A percentile compares a stretch with the other conserved stretches of the same genome.
Conservation (phyloP, 2,888 invertebrate genomes). For the Lagria hirta region DNA sequence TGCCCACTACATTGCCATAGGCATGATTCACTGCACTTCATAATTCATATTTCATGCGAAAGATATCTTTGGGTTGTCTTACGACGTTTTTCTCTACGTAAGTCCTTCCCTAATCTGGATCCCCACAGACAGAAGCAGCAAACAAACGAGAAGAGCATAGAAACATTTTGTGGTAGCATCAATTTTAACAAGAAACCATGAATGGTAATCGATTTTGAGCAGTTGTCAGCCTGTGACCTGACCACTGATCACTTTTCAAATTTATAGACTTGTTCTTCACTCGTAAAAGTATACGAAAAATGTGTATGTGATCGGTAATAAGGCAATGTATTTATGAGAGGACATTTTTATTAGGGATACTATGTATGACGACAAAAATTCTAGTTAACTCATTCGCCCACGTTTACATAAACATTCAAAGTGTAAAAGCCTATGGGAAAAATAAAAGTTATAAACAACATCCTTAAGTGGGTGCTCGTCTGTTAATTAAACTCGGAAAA, state of each 20-base stretch:
- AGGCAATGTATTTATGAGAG: conserved; percentile 25
- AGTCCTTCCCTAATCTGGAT: conserved; percentile 10
- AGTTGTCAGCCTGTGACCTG: conserved; percentile 37
- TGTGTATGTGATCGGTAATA: conserved; percentile 23
- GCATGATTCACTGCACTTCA: conserved; percentile 43
- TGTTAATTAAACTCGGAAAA: conserved; percentile 18
- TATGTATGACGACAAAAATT: conserved; percentile 19
- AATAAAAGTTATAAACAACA: conserved; percentile 20
- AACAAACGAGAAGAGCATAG: conserved; percentile 18
- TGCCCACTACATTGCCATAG: conserved; percentile 28
- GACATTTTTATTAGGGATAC: conserved; percentile 13
- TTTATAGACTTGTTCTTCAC: conserved; percentile 31
- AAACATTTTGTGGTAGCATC: too few relatives aligned
- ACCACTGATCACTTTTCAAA: conserved; percentile 34
- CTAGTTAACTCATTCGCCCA: conserved; percentile 23
- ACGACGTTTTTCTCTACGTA: conserved; percentile 7
- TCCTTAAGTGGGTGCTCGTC: conserved; percentile 18
- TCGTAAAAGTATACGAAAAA: conserved; percentile 12
- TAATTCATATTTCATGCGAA: conserved; percentile 41
- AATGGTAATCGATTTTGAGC: conserved; percentile 40
- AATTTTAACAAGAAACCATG: conserved; percentile 18
- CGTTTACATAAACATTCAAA: conserved; percentile 23
- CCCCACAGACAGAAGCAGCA: too few relatives aligned
- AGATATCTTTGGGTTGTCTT: conserved; percentile 37
- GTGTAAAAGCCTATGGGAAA: conserved; percentile 9